Evolutionary conservation across 2,797 vertebrate genomes (phyloP), one percentile per base, ranked within the genome.

Genomic region (Anguilla marmorata): DNA sequence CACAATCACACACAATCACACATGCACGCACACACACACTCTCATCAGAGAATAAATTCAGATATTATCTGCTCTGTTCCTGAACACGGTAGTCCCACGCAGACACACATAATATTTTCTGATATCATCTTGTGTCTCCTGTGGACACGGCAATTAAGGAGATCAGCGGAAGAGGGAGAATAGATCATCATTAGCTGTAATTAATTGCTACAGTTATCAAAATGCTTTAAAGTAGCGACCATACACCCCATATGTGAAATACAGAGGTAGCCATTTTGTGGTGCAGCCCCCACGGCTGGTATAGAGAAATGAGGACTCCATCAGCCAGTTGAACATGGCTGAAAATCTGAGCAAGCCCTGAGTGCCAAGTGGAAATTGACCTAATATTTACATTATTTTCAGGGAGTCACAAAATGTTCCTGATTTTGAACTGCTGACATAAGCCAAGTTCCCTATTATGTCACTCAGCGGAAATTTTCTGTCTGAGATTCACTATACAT

Each of bases 81-180:
- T 82, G 79, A 82, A n/a, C 41, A 50, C 9, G 12, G 45, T 45
- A n/a, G n/a, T 50, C 79, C 41, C 45, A 82, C 79, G 50, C 74
- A 76, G 41, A 16, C 37, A 41, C 14, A 27, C 27, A 19, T 41
- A 27, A 76, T 33, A 76, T 76, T 8, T 50, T 48, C 79, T 11
- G 79, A 82, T 82, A 82, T 50, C n/a, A 82, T 82, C 41, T 82
- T 45, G 45, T 80, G 41, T 82, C 79, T 50, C 79, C 45, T 24
- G 79, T n/a, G 79, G 8, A 76, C 14, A 16, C 37, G 19, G 79
- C 79, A 82, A 50, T 50, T 82, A 50, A 82, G 45, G 41, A n/a
- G 79, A 82, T 45, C 45, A 50, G 45, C n/a, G 45, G 21, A 50
- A 50, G 79, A 82, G 79, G 21, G 74, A 19, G 45, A 79, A 21